Evolutionary conservation across 2,797 vertebrate species (phyloP).

Genomic region (Rhinichthys osculus): DNA sequence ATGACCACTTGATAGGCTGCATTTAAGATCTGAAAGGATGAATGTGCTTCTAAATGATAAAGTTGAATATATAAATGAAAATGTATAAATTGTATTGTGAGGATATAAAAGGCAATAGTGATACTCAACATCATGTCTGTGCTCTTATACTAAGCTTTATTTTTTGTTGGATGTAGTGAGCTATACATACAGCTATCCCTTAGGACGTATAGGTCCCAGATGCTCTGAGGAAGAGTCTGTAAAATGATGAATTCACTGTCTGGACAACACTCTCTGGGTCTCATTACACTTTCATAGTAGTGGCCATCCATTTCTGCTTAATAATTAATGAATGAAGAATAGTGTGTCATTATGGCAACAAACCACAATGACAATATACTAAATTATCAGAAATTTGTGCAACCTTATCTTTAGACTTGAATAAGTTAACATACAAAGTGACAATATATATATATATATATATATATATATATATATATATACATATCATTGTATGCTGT

Average conservation of each 20-base stretch:
- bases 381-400: neutral
- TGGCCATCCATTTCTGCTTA: neutral
- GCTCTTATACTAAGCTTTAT: neutral
- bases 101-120: neutral
- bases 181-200: neutral
- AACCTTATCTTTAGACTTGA: neutral
- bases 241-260: conserved; percentile 34
- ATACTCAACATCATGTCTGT: neutral
- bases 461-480: too few species aligned
- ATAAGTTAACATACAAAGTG: neutral
- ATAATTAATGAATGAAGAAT: conserved; percentile 13
- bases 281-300: conserved; percentile 2
- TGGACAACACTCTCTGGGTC: conserved; percentile 4
- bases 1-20: too few species aligned
- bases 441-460: neutral
- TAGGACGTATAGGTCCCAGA: neutral
- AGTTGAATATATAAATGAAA: too few species aligned
- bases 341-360: conserved; percentile 1
- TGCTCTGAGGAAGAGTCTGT: neutral
- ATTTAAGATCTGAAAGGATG: too few species aligned
- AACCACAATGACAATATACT: neutral
- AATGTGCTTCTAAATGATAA: too few species aligned
- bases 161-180: neutral
- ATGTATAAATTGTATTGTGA: neutral
- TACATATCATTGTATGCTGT: neutral